Base-by-base conservation (phyloP, 2,113 vertebrate species). In the Gorilla gorilla region DNA sequence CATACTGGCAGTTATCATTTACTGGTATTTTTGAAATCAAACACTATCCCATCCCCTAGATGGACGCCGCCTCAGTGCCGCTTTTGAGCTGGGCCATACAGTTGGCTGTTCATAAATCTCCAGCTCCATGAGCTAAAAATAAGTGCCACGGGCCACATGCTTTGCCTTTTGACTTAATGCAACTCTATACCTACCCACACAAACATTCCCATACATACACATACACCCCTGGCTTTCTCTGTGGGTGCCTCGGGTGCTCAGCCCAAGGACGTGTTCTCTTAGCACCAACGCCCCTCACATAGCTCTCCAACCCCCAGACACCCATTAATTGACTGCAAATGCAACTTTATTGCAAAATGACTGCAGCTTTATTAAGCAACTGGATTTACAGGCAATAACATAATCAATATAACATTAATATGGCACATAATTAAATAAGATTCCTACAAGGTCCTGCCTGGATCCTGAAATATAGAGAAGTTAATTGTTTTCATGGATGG, bases 331-430 rank as follows among this genome's bases (percentile, higher is more conserved):
- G 98, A 98, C 97, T 98, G 82, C 96, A 98, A 98, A 98, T 83
- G 97, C 95, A 97, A 97, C 97, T 98, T 98, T 98, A 98, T 97
- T 98, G 97, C 97, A 94, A 98, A 99, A 98, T 97, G 95, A 98
- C 96, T 98, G 93, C 83, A 98, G 97, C 92, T 98, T 99, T 99
- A 99, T 98, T 99, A 99, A 98, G 97, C 97, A 98, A 98, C 88
- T 96, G 96, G 92, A 98, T 98, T 98, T 99, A 98, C 98, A 98
- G 94, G 98, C 98, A 98, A 98, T 98, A 98, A 98, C 96, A 98
- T 98, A 98, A 98, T 99, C 98, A 98, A 99, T 98, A 98, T 97
- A 98, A 98, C 98, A 98, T 98, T 98, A 98, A 99, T 98, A 98
- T 96, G 97, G 98, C 97, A 98, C 98, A 95, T 98, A 98, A 99